A percentile compares a stretch with the other conserved stretches of the same genome.
Evolutionary conservation across 2,888 invertebrate species (phyloP).

Genomic region (Thumatha senex): DNA sequence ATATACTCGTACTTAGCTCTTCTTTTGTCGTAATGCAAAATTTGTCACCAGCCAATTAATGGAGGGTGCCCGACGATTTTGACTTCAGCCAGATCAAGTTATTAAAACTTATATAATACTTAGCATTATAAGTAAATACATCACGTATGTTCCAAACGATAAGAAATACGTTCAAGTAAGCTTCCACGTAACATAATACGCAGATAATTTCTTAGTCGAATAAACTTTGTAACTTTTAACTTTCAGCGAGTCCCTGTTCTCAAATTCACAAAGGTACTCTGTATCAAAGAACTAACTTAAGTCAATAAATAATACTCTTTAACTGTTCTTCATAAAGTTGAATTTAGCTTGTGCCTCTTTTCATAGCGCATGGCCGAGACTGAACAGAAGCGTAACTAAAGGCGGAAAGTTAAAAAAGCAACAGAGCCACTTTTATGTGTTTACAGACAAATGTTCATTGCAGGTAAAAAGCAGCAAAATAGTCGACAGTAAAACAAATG

Average conservation of each 20-base stretch:
- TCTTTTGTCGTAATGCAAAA: no score
- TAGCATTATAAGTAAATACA: conserved; percentile 7
- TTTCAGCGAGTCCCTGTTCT: conserved; percentile 50
- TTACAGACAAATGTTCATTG: conserved; percentile 37
- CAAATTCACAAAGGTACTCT: conserved; percentile 57
- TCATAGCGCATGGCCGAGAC: conserved; percentile 34
- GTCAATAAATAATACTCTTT: conserved; percentile 17
- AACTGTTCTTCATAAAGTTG: conserved; percentile 11
- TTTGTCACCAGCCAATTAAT: no score
- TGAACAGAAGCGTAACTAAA: conserved; percentile 39
- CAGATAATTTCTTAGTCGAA: conserved; percentile 55
- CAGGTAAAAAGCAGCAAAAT: conserved; percentile 24
- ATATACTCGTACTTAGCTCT: no score
- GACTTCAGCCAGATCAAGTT: background rate
- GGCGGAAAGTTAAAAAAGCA: conserved; percentile 49
- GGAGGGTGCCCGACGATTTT: background rate
- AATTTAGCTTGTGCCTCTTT: conserved; percentile 10
- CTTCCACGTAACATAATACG: conserved; percentile 48
- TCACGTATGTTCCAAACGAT: conserved; percentile 32
- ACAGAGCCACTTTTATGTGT: conserved; percentile 32
- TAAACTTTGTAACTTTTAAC: conserved; percentile 57
- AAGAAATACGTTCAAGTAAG: conserved; percentile 44
- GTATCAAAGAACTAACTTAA: conserved; percentile 36
- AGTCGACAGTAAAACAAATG: conserved; percentile 1
- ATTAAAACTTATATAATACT: background rate